These are phyloP conservation scores for Ophion slaviceki DNA, from an alignment of 2,888 invertebrate genomes.

Conservation along the genomic window DNA sequence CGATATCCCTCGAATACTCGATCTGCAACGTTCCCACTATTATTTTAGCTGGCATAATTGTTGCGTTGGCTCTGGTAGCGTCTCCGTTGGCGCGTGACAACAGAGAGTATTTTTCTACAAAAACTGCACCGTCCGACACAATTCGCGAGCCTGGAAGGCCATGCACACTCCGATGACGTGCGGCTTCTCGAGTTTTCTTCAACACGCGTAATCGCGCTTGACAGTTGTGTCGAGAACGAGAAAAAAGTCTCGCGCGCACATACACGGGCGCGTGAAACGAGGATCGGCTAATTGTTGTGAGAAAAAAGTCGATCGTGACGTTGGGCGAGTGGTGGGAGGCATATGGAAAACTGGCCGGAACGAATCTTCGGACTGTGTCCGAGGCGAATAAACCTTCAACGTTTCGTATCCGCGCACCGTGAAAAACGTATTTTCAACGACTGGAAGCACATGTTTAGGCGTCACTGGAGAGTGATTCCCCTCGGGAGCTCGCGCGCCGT, in stretches of 20 bases:
- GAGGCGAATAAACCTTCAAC: conserved; percentile 50
- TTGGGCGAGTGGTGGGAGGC: background rate
- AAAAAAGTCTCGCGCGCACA: conserved; percentile 16
- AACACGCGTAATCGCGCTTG: conserved; percentile 26
- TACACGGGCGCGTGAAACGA: background rate
- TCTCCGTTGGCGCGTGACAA: conserved; percentile 28
- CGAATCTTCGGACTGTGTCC: conserved; percentile 26
- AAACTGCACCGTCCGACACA: conserved; percentile 13
- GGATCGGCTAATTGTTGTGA: background rate
- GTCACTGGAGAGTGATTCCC: conserved; percentile 49
- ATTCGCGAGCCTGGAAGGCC: conserved; percentile 22
- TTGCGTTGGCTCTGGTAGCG: conserved; percentile 41
- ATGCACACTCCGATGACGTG: conserved; percentile 28
- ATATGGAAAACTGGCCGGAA: background rate
- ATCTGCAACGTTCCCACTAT: conserved; percentile 64
- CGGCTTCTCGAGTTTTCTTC: conserved; percentile 13
- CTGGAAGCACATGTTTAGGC: conserved; percentile 64
- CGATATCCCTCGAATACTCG: conserved; percentile 62
- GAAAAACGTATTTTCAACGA: conserved; percentile 59
- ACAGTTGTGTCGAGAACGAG: conserved; percentile 34
- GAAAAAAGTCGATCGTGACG: background rate
- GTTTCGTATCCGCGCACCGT: conserved; percentile 45
- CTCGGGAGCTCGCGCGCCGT: conserved; percentile 6
- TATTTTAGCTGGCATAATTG: conserved; percentile 70
- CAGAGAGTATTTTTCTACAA: conserved; percentile 7